Evolutionary conservation across 2,888 invertebrate species (phyloP).

Genomic region (Polia nebulosa): DNA sequence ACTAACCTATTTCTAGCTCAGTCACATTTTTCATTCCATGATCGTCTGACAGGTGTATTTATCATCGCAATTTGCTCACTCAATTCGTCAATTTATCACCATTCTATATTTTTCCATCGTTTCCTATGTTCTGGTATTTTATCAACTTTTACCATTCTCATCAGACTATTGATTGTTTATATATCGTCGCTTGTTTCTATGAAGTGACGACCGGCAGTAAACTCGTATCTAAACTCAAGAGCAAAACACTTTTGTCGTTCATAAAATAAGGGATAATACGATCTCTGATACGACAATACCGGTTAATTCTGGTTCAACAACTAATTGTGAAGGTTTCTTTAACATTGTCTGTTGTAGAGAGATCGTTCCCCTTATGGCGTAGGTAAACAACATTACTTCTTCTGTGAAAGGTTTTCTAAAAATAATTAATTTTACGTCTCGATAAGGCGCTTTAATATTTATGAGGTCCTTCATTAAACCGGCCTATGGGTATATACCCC

Average conservation of each 20-base stretch:
- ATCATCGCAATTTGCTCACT: conserved; percentile 17
- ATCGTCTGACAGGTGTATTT: conserved; percentile 25
- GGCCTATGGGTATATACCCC: conserved; percentile 8
- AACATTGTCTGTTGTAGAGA: neutral
- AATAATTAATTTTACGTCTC: conserved; percentile 13
- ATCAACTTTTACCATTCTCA: conserved; percentile 2
- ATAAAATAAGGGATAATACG: conserved; percentile 20
- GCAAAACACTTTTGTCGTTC: conserved; percentile 21
- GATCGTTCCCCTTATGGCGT: conserved; percentile 1
- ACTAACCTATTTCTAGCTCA: conserved; percentile 34
- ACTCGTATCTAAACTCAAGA: conserved; percentile 38
- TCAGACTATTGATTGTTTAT: conserved; percentile 32
- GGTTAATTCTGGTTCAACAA: conserved; percentile 16
- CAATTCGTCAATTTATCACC: conserved; percentile 31
- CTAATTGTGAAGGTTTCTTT: neutral
- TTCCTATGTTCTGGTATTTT: conserved; percentile 6
- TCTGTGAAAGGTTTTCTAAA: neutral
- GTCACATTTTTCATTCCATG: conserved; percentile 13
- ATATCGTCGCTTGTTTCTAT: conserved; percentile 20
- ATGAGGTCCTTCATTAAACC: conserved; percentile 37
- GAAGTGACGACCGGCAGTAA: conserved; percentile 27
- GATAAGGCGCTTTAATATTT: conserved; percentile 41
- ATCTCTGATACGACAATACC: conserved; percentile 11
- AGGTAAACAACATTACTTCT: conserved; percentile 10
- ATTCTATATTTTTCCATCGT: neutral